phyloP scores from a whole-genome alignment of 2,797 vertebrate species.

The Acridotheres tristis region DNA sequence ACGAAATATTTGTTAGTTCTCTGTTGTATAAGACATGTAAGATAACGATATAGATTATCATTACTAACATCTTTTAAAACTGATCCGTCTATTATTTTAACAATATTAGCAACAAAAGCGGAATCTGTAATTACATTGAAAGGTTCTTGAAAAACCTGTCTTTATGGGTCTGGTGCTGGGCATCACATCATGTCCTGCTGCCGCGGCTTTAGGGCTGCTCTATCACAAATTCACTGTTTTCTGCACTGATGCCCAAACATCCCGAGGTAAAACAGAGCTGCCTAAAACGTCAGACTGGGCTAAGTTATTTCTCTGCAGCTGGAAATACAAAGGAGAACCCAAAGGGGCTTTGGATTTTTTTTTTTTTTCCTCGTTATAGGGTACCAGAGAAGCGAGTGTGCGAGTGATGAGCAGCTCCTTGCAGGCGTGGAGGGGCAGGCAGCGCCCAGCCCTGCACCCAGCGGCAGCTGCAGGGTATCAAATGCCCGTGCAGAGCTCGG shows the following conservation, averaged over 20 bases:
- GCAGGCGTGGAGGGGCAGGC: background rate
- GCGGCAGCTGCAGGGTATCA: background rate
- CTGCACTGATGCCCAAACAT: background rate
- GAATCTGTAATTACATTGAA: no score
- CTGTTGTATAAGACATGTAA: no score
- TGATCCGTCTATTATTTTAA: no score
- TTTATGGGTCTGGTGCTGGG: background rate
- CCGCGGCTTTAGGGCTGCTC: background rate
- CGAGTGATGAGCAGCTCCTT: rapidly evolving
- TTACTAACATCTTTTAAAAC: no score
- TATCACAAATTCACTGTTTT: rapidly evolving
- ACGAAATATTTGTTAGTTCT: no score
- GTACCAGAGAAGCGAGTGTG: background rate
- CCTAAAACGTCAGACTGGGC: background rate
- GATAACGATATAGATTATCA: no score
- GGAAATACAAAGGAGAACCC: background rate
- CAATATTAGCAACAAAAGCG: no score
- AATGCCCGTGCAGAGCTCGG: background rate
- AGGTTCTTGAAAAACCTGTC: background rate
- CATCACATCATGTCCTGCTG: slow-evolving; percentile 4
- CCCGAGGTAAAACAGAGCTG: background rate
- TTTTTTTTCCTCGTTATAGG: rapidly evolving
- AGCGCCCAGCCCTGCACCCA: background rate
- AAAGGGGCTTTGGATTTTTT: rapidly evolving
- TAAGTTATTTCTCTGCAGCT: background rate